These are phyloP conservation scores for Scyliorhinus canicula DNA, from an alignment of 2,797 vertebrate genomes.

Conservation along the genomic window DNA sequence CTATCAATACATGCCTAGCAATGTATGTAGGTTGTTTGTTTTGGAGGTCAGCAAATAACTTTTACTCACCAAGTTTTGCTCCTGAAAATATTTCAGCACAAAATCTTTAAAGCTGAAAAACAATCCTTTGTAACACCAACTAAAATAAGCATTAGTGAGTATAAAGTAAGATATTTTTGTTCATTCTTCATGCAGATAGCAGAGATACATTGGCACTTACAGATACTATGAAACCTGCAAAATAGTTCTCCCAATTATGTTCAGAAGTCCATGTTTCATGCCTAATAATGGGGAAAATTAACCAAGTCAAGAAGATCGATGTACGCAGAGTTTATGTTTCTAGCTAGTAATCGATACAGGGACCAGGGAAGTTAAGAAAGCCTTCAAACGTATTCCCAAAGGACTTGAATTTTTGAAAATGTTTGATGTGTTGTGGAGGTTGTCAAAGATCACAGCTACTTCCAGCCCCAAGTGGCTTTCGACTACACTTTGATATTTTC, in stretches of 20 bases:
- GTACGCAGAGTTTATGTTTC: background rate
- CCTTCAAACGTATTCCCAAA: background rate
- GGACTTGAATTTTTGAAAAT: background rate
- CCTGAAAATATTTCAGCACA: background rate
- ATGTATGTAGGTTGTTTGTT: background rate
- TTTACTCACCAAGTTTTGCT: background rate
- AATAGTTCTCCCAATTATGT: background rate
- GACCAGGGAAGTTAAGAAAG: background rate
- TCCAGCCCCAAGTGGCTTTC: slow-evolving; percentile 20
- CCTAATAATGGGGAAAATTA: background rate
- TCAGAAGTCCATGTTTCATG: background rate
- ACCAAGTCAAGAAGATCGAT: background rate
- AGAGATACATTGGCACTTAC: background rate
- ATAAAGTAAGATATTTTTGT: background rate
- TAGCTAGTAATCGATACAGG: background rate
- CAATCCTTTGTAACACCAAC: background rate
- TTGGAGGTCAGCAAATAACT: background rate
- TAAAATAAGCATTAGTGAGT: background rate
- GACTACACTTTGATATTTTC: slow-evolving; percentile 5
- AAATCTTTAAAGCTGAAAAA: background rate
- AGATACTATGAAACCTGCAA: background rate
- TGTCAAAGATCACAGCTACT: slow-evolving; percentile 18
- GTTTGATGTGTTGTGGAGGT: background rate
- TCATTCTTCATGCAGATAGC: background rate
- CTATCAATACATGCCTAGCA: background rate